Evolutionary conservation across 1,140 invertebrate species (phyloP).

Genomic region (Phortica variegata): DNA sequence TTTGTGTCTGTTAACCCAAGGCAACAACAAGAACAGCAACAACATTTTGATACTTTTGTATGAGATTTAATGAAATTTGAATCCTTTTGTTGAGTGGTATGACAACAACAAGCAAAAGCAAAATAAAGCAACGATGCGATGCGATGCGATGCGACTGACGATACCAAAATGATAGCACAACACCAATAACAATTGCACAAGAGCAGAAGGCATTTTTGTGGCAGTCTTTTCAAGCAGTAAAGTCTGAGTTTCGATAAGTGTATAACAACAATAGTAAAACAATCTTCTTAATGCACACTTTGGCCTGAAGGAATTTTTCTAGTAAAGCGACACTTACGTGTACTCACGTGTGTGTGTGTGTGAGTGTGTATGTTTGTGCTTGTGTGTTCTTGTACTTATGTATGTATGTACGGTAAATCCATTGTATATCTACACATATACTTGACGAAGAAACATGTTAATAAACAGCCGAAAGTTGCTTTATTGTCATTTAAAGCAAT

Average conservation of each 20-base stretch:
- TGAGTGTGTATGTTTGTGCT: slow-evolving; percentile 13
- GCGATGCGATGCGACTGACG: slow-evolving; percentile 19
- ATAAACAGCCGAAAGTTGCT: slow-evolving; percentile 52
- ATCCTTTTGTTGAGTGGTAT: slow-evolving; percentile 50
- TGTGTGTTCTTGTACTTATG: not conserved
- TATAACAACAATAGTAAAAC: slow-evolving; percentile 54
- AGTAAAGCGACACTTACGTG: slow-evolving; percentile 42
- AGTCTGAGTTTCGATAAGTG: slow-evolving; percentile 27
- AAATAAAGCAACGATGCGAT: slow-evolving; percentile 10
- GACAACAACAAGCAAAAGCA: slow-evolving; percentile 19
- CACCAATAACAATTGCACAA: not conserved
- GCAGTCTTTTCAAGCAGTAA: slow-evolving; percentile 35
- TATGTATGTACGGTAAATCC: slow-evolving; percentile 27
- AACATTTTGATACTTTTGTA: slow-evolving; percentile 55
- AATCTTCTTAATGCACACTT: slow-evolving; percentile 55
- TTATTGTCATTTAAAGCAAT: slow-evolving; percentile 41
- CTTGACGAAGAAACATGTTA: slow-evolving; percentile 51
- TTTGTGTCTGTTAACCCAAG: slow-evolving; percentile 10
- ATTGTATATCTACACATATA: too few relatives aligned
- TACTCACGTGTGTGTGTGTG: slow-evolving; percentile 11
- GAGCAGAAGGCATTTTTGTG: too few relatives aligned
- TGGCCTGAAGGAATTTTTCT: slow-evolving; percentile 53
- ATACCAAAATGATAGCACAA: slow-evolving; percentile 16
- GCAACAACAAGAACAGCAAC: slow-evolving; percentile 51
- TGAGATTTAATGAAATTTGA: slow-evolving; percentile 54